Conservation (phyloP, 2,797 vertebrate species). For the Lagodon rhomboides region DNA sequence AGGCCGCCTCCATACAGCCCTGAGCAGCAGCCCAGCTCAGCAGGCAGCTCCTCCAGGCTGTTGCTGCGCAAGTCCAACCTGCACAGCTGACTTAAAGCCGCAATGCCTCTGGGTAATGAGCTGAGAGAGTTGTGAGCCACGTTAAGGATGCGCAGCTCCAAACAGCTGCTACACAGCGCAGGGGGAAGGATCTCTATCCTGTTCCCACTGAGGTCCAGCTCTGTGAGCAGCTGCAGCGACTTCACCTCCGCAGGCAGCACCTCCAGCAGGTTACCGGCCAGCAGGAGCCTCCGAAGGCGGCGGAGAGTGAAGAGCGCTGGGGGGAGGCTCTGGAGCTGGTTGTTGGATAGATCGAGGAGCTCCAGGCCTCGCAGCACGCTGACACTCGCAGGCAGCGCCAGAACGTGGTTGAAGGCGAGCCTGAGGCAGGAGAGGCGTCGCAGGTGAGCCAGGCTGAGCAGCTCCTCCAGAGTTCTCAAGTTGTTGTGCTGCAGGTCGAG, state of each 20-base stretch:
- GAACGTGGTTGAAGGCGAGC: conserved; percentile 83
- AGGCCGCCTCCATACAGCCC: conserved; percentile 82
- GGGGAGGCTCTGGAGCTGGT: conserved; percentile 83
- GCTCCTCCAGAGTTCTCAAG: conserved; percentile 85
- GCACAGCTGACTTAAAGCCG: conserved; percentile 73
- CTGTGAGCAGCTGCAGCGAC: conserved; percentile 76
- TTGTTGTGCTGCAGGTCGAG: conserved; percentile 85
- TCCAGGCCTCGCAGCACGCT: conserved; percentile 82
- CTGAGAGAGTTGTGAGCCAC: conserved; percentile 82
- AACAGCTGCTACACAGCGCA: conserved; percentile 80
- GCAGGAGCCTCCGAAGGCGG: conserved; percentile 82
- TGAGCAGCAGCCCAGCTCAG: conserved; percentile 80
- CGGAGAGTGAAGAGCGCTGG: conserved; percentile 83
- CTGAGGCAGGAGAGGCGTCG: conserved; percentile 80
- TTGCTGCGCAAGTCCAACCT: conserved; percentile 86
- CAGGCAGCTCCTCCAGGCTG: conserved; percentile 82
- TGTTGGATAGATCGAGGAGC: conserved; percentile 85
- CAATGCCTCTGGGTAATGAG: conserved; percentile 71
- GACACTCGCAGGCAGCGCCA: conserved; percentile 77
- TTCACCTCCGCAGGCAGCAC: conserved; percentile 80
- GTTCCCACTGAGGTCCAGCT: conserved; percentile 85
- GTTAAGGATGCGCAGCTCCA: conserved; percentile 79
- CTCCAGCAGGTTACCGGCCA: conserved; percentile 84
- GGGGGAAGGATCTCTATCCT: conserved; percentile 80
- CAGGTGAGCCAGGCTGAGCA: conserved; percentile 83